A percentile compares a stretch with the other conserved stretches of the same genome.
Evolutionary conservation across 1,140 invertebrate species (phyloP).

Genomic region (Thaumatotibia leucotreta): DNA sequence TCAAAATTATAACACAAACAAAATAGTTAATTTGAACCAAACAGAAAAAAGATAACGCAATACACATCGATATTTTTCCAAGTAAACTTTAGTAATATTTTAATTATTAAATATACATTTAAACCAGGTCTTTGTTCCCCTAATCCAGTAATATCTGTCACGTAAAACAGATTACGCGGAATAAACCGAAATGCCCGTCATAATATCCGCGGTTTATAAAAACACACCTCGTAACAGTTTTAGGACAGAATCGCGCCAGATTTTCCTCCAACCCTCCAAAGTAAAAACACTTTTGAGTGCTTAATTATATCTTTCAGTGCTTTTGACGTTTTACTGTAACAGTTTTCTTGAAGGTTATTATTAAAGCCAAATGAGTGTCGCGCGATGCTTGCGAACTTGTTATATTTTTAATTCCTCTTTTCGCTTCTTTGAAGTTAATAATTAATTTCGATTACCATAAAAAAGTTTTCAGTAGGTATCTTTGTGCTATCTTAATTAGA

Average conservation of each 20-base stretch:
- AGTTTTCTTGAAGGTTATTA: conserved; percentile 10
- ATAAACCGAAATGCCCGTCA: conserved; percentile 9
- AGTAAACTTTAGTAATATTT: neutral
- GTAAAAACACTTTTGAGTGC: conserved; percentile 10
- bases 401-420: neutral
- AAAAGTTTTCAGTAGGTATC: no score
- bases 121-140: neutral
- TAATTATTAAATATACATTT: neutral
- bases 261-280: neutral
- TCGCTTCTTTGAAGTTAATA: no score
- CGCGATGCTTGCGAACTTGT: neutral
- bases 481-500: no score
- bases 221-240: conserved; percentile 12
- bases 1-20: no score
- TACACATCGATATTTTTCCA: neutral
- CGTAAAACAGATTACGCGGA: conserved; percentile 9
- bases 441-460: no score
- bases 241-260: neutral
- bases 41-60: no score
- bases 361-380: neutral
- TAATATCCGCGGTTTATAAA: conserved; percentile 8
- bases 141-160: conserved; percentile 5
- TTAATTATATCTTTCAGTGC: conserved; percentile 10
- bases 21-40: no score
- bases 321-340: conserved; percentile 12